Base-by-base conservation (phyloP, 2,797 vertebrate species). In the Dromococcyx pavoninus region DNA sequence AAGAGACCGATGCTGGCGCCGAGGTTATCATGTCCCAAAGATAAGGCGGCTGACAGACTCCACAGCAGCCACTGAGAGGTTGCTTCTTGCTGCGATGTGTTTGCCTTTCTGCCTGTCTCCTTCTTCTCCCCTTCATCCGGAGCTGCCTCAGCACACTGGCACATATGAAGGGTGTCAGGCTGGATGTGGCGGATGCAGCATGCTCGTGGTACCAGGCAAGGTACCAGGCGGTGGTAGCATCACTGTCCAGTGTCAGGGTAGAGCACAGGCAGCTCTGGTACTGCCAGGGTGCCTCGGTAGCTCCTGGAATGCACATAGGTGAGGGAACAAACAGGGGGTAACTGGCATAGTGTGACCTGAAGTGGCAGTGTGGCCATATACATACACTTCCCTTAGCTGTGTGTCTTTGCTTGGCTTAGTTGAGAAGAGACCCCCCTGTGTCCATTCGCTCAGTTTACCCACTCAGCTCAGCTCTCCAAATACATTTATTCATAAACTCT, bases 1-100 rank as follows among this genome's bases (percentile, higher is more conserved):
- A 44, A 64, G 91, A 83, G 92, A 44, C 84, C 0, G 0, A 72
- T 0, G 0, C 89, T 91, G 95, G 96, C 91, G 87, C 96, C 91
- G 13, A 70, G 93, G 95, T 95, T 96, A 96, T 96, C 94, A 77
- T 86, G 80, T 54, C 90, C 74, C 62, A 56, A 19, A 96, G 96
- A 96, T 95, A 96, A 96, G 83, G 70, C 3, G 3, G 65, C 33
- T 8, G 18, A 64, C 53, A 13, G 82, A 85, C 75, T 82, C 89
- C 60, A 67, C 72, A 87, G 94, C 83, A 57, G 6, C 51, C 41
- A 5, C 64, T 17, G 74, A 76, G 69, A 86, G 67, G 35, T 60
- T 64, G 86, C 83, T 10, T 23, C 60, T 82, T 0, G 0, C 91
- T 64, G 53, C 2, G 2, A 7, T 21, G 53, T 43, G 74, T 73